Evolutionary conservation across 2,888 invertebrate genomes (phyloP).

Genomic region (Catocala sponsa): DNA sequence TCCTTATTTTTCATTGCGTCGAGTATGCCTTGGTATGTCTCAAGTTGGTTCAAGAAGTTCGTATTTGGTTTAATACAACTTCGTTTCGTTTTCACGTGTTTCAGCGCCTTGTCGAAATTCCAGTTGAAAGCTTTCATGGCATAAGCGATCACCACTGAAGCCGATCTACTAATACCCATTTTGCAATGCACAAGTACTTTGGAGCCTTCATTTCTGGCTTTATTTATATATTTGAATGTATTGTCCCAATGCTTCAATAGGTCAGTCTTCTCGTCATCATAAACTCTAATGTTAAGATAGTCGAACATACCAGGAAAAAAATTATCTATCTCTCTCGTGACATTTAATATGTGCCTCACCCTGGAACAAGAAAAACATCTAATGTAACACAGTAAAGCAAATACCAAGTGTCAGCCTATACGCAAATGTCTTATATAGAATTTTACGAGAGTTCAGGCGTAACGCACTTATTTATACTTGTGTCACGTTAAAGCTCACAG

Average conservation of each 20-base stretch:
- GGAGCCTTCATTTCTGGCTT: slow-evolving; percentile 96
- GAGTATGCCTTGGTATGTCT: slow-evolving; percentile 98
- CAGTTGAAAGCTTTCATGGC: slow-evolving; percentile 99
- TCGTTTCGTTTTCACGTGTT: slow-evolving; percentile 96
- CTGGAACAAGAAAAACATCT: slow-evolving; percentile 86
- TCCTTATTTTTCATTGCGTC: slow-evolving; percentile 99
- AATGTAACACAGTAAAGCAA: too few species aligned
- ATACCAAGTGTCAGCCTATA: too few species aligned
- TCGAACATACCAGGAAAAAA: slow-evolving; percentile 99
- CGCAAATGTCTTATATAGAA: too few species aligned
- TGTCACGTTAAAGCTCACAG: too few species aligned
- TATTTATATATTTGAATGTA: slow-evolving; percentile 98
- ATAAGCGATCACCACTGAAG: slow-evolving; percentile 99
- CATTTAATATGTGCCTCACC: slow-evolving; percentile 98
- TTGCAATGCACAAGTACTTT: slow-evolving; percentile 99
- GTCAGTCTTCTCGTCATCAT: slow-evolving; percentile 98
- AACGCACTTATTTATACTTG: too few species aligned
- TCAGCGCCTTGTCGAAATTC: slow-evolving; percentile 96
- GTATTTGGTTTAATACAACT: slow-evolving; percentile 98
- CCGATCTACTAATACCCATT: slow-evolving; percentile 99
- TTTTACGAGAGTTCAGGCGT: too few species aligned
- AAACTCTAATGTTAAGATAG: slow-evolving; percentile 98
- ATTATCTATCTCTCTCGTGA: slow-evolving; percentile 99
- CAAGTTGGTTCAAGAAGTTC: slow-evolving; percentile 97
- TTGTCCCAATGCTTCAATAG: slow-evolving; percentile 99